Base-by-base conservation (phyloP, 2,113 vertebrate species). In the Neomonachus schauinslandi region DNA sequence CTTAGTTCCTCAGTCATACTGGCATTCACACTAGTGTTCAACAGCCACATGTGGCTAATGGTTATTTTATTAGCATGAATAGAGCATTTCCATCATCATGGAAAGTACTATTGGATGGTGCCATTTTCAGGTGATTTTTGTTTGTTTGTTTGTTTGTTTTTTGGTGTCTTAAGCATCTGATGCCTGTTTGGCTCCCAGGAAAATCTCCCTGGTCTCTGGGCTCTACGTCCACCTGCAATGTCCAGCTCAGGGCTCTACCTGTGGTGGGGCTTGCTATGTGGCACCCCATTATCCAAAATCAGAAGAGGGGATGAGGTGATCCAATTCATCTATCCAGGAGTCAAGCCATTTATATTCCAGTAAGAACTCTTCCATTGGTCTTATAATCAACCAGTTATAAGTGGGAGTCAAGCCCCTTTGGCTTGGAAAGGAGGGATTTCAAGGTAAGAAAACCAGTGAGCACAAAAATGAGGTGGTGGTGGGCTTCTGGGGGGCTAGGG, bases 41-140 rank as follows among this genome's bases (percentile, higher is more conserved):
- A 1, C 1, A 16, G 51, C 24, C 33, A 15, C 8, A 6, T 0
- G 4, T 15, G 63, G 22, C 28, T 7, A 15, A 57, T 31, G 39
- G 51, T 42, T 39, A 0, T 11, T 19, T 18, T 42, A 14, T 18
- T 53, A 28, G 53, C 22, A 2, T 1, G 10, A 28, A 4, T 4
- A 7, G 5, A 81, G 31, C 7, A 1, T 49, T 55, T 36, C 36
- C 6, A 1, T 31, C 24, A 24, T 42, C n/a, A 31, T 49, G 55
- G 22, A 13, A 53, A 15, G 5, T 57, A 8, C 12, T 21, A 5
- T 0, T 13, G 26, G 22, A 21, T 26, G 8, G 77, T 8, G 10
- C 18, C 18, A 1, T 19, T n/a, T 11, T 55, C 61, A 74, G 13
- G 28, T 1, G 26, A 8, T 9, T 46, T 46, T 46, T 46, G 46